These are phyloP conservation scores for Aphelenchoides fujianensis DNA, from an alignment of 1,140 invertebrate genomes.

Conservation along the genomic window DNA sequence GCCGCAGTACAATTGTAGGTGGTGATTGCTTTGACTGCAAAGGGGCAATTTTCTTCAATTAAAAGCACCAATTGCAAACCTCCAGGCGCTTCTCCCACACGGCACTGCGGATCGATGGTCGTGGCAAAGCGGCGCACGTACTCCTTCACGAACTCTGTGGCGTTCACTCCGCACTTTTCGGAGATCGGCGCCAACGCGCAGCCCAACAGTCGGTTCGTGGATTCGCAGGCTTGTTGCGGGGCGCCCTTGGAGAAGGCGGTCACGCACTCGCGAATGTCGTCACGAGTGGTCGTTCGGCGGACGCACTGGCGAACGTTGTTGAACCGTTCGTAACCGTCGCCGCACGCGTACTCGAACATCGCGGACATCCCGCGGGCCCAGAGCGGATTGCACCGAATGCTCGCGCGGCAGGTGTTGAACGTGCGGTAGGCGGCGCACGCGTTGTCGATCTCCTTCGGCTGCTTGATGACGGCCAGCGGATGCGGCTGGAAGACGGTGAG, in stretches of 20 bases:
- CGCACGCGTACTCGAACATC: conserved; percentile 60
- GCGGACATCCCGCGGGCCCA: conserved; percentile 59
- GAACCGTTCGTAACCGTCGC: conserved; percentile 46
- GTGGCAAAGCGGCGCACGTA: conserved; percentile 51
- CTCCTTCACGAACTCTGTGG: conserved; percentile 42
- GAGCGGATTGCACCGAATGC: conserved; percentile 37
- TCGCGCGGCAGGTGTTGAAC: conserved; percentile 50
- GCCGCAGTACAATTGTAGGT: conserved; percentile 47
- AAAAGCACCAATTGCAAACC: no score
- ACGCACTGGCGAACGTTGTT: conserved; percentile 49
- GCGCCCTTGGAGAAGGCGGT: conserved; percentile 54
- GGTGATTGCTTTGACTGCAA: conserved; percentile 30
- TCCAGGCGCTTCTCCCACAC: conserved; percentile 23
- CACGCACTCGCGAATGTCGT: conserved; percentile 53
- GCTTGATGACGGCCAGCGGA: conserved; percentile 57
- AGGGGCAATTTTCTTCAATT: background rate
- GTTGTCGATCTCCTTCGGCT: conserved; percentile 53
- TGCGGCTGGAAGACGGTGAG: conserved; percentile 59
- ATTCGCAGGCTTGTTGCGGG: conserved; percentile 54
- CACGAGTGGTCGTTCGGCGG: conserved; percentile 37
- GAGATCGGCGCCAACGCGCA: conserved; percentile 46
- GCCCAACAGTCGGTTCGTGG: conserved; percentile 49
- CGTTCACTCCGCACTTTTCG: conserved; percentile 46
- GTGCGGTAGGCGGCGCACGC: conserved; percentile 52
- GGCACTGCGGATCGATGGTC: conserved; percentile 53